Conservation (phyloP, 2,888 invertebrate species). For the Microplitis deprimator region DNA sequence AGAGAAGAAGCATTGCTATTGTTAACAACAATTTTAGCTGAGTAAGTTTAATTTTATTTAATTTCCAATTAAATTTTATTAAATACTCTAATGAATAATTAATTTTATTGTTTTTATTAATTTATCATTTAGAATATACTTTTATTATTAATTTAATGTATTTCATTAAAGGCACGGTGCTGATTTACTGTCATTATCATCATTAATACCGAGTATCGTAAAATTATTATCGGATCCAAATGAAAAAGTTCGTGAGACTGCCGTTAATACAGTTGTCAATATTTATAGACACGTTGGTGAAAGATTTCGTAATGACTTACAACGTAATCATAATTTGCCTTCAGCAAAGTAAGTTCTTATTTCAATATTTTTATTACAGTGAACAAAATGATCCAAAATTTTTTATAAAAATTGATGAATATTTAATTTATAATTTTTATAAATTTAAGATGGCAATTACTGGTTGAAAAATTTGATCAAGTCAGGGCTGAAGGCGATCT, state of each 20-base stretch:
- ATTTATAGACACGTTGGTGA: slow-evolving; percentile 96
- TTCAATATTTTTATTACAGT: background rate
- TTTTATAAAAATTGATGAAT: background rate
- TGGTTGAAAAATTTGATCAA: slow-evolving; percentile 91
- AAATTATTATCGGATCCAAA: slow-evolving; percentile 90
- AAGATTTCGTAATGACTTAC: slow-evolving; percentile 84
- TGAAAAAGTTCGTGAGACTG: slow-evolving; percentile 88
- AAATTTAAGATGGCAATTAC: slow-evolving; percentile 71
- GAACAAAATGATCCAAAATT: background rate
- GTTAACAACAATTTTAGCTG: slow-evolving; percentile 85
- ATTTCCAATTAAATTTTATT: slow-evolving; percentile 7
- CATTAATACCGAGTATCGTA: slow-evolving; percentile 86
- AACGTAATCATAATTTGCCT: slow-evolving; percentile 85
- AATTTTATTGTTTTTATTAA: slow-evolving; percentile 25
- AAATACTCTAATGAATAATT: background rate
- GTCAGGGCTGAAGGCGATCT: slow-evolving; percentile 84
- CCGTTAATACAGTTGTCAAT: slow-evolving; percentile 87
- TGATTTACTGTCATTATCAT: slow-evolving; percentile 84
- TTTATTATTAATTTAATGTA: slow-evolving; percentile 32
- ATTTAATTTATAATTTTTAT: background rate
- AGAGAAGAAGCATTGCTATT: slow-evolving; percentile 90
- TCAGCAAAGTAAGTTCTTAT: slow-evolving; percentile 75
- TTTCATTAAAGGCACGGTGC: slow-evolving; percentile 82
- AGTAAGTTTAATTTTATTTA: slow-evolving; percentile 75
- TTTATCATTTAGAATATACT: slow-evolving; percentile 24